A percentile compares a stretch with the other conserved stretches of the same genome.
Conservation (phyloP, 2,113 vertebrate species). For the Ciconia maguari region DNA sequence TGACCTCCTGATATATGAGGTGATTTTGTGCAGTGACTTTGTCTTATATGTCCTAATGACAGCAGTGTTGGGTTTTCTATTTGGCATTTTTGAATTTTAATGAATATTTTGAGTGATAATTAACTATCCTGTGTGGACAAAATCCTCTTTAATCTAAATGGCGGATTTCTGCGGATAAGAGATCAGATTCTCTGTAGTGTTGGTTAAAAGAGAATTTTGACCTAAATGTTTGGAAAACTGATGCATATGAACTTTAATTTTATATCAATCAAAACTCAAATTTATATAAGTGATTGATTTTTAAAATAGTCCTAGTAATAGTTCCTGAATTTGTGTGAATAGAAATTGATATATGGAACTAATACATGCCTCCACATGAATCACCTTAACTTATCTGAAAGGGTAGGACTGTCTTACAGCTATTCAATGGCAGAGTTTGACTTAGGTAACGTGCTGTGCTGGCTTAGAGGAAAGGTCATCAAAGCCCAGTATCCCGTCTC, state of each 20-base stretch:
- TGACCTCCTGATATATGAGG: background rate
- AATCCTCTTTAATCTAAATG: background rate
- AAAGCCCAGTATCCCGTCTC: no score
- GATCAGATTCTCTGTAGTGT: background rate
- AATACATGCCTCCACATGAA: background rate
- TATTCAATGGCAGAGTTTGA: background rate
- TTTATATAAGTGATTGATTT: background rate
- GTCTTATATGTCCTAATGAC: background rate
- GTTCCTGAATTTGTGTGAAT: background rate
- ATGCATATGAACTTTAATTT: background rate
- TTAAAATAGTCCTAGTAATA: background rate
- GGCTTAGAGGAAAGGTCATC: background rate
- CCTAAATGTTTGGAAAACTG: background rate
- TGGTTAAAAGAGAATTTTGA: background rate
- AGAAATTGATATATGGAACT: background rate
- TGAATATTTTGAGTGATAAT: background rate
- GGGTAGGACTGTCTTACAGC: background rate
- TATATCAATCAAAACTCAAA: background rate
- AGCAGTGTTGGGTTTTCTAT: background rate
- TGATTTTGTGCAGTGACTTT: background rate
- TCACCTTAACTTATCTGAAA: background rate
- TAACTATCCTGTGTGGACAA: background rate
- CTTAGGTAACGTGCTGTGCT: background rate
- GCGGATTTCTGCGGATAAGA: background rate
- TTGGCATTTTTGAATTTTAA: background rate